Conservation (phyloP, 2,113 vertebrate genomes). For the Psephotus haematonotus region DNA sequence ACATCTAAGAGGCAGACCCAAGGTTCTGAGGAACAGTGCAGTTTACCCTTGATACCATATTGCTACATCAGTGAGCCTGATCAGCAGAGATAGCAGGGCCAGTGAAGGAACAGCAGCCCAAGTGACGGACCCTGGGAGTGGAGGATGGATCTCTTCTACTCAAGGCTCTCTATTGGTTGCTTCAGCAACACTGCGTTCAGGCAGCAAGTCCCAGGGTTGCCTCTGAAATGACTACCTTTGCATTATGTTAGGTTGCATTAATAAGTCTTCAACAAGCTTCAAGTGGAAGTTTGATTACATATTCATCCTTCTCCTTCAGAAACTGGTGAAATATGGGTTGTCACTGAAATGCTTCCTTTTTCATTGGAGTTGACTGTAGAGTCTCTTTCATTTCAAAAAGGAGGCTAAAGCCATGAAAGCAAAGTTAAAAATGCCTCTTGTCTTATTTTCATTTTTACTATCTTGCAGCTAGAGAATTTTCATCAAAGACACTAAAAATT, state of each 20-base stretch:
- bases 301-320: neutral
- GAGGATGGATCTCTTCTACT: neutral
- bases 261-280: neutral
- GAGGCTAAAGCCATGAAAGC: neutral
- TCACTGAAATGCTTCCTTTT: neutral
- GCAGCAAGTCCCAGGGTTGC: neutral
- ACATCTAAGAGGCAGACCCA: neutral
- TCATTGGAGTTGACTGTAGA: neutral
- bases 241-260: neutral
- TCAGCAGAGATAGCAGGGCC: neutral
- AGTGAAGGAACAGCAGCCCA: neutral
- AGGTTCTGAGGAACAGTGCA: neutral
- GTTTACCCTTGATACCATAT: neutral
- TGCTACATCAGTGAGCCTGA: neutral
- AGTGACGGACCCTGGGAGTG: neutral
- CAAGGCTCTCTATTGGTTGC: accelerated
- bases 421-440: neutral
- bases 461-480: neutral
- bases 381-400: neutral
- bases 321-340: neutral
- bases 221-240: neutral
- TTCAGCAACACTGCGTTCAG: neutral
- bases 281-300: neutral
- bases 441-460: neutral
- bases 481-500: neutral